phyloP scores from a whole-genome alignment of 2,797 vertebrate genomes.

The Picus viridis region DNA sequence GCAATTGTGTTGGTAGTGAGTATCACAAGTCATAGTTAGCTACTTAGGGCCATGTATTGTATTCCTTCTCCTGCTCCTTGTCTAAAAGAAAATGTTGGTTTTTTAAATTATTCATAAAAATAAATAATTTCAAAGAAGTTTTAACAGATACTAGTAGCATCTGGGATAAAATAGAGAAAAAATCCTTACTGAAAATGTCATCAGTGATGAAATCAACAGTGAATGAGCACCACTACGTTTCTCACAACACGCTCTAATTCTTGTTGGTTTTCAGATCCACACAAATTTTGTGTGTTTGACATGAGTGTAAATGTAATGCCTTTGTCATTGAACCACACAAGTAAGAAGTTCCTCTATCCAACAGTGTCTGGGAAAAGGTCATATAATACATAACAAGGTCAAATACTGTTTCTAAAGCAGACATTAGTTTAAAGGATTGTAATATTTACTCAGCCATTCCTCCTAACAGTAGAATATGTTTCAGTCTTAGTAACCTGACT shows the following conservation, averaged over 20 bases:
- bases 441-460: background rate
- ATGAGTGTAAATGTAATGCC: background rate
- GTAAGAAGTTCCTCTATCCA: background rate
- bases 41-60: background rate
- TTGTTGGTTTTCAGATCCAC: background rate
- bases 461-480: constrained; percentile 2
- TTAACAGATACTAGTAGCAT: background rate
- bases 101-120: background rate
- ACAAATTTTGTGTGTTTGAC: background rate
- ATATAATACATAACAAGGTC: background rate
- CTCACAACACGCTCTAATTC: background rate
- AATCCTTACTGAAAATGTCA: background rate
- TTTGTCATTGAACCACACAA: background rate
- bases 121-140: background rate
- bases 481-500: background rate
- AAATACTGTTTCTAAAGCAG: constrained; percentile 10
- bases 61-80: background rate
- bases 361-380: background rate
- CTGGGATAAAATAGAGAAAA: background rate
- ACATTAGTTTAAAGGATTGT: background rate
- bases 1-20: background rate
- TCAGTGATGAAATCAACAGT: background rate
- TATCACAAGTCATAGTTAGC: background rate
- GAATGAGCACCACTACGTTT: rapidly evolving
- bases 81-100: background rate